Evolutionary conservation across 1,140 invertebrate species (phyloP).

Genomic region (Drosophila pachea): DNA sequence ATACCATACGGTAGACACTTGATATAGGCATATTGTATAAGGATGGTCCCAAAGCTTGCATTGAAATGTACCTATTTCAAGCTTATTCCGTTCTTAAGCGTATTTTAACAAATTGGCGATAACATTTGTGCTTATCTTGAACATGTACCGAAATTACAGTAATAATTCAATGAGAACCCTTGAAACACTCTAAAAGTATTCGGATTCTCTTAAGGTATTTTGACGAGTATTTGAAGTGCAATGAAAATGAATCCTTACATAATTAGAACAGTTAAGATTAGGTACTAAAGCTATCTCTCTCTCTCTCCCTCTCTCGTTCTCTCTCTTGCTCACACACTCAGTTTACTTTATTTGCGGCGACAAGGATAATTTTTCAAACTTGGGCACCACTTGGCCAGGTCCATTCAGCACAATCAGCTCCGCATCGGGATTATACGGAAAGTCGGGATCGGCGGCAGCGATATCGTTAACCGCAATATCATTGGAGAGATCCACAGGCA

Average conservation of each 20-base stretch:
- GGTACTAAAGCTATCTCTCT: constrained; percentile 21
- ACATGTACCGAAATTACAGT: too few relatives aligned
- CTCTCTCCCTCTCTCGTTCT: too few relatives aligned
- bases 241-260: constrained; percentile 29
- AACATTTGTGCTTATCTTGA: too few relatives aligned
- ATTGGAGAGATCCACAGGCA: constrained; percentile 74
- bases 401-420: constrained; percentile 63
- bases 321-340: too few relatives aligned
- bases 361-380: constrained; percentile 68
- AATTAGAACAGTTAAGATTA: constrained; percentile 41
- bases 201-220: not conserved
- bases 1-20: too few relatives aligned
- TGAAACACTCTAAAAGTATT: too few relatives aligned
- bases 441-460: constrained; percentile 55
- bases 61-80: too few relatives aligned
- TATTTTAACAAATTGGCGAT: too few relatives aligned
- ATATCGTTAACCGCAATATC: constrained; percentile 78
- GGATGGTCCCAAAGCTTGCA: too few relatives aligned
- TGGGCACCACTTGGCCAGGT: constrained; percentile 40
- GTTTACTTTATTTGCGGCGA: constrained; percentile 19
- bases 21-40: too few relatives aligned
- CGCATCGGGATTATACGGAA: constrained; percentile 73
- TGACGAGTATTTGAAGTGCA: not conserved
- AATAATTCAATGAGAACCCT: too few relatives aligned
- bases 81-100: too few relatives aligned